Evolutionary conservation across 2,797 vertebrate species (phyloP), one percentile per base, ranked within the genome.

Genomic region (Pangasius sanitwongsei): DNA sequence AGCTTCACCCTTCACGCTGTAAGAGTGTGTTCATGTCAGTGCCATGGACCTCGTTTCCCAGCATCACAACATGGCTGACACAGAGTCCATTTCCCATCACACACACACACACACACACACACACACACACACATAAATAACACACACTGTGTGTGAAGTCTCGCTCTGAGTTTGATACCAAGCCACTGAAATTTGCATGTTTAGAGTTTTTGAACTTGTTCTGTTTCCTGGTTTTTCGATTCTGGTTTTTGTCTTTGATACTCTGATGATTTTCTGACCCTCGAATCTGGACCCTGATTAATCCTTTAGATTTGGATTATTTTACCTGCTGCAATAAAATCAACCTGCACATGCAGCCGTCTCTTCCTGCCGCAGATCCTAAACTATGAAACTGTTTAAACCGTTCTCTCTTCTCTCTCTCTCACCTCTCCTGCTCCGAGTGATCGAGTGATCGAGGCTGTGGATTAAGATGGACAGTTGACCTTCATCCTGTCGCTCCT

Each of bases 401-500:
- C 6, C 44, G 6, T 44, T 44, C 44, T 53, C 15, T 23, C 7
- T 3, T 11, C 69, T 48, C 53, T 53, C 4, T 8, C 55, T 77
- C 63, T 44, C 28, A 6, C 2, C 34, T 25, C 23, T 31, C 41
- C 41, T 2, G 37, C 53, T 81, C 18, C 2, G 18, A n/a, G 37
- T 18, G 37, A 44, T 83, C 6, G 37, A 65, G 20, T 44, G 61
- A 87, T 70, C 4, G 31, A 82, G 65, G 50, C 77, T 57, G 50
- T 59, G 87, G 50, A 87, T 83, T 72, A 72, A 72, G 80, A 74
- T 41, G 31, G 70, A 55, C 81, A 77, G n/a, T 53, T 0, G 87
- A 75, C 80, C 80, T 74, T 84, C 57, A 12, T 16, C 57, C 70
- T 75, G 87, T 57, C 34, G 3, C 44, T 65, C 57, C 82, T 83